Conservation (phyloP, 2,113 vertebrate genomes). For the Romanogobio albipinnatus region DNA sequence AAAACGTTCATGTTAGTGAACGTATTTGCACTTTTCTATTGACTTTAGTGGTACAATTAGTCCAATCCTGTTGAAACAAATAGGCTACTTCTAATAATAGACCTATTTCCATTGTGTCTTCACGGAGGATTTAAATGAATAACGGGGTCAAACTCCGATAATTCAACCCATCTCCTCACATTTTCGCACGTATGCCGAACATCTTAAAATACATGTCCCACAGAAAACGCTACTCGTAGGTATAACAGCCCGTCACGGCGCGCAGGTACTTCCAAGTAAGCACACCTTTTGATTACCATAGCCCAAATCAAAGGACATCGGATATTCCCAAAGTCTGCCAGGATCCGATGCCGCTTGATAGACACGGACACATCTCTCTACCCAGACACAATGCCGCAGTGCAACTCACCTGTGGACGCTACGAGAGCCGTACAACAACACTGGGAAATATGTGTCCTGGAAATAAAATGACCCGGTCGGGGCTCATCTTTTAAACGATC, state of each 20-base stretch:
- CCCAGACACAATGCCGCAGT: not conserved
- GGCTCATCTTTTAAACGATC: slow-evolving; percentile 70
- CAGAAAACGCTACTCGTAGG: not conserved
- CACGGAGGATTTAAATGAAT: not conserved
- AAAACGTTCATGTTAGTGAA: no score
- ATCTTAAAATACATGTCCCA: not conserved
- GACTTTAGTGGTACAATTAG: not conserved
- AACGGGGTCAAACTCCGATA: not conserved
- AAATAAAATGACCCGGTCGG: slow-evolving; percentile 19
- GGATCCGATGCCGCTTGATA: not conserved
- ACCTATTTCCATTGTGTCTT: not conserved
- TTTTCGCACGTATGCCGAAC: not conserved
- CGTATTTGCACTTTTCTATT: not conserved
- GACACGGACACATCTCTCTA: not conserved
- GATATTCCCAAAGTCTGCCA: not conserved
- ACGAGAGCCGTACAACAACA: not conserved
- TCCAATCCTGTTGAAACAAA: not conserved
- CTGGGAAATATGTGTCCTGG: slow-evolving; percentile 4
- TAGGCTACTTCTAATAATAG: not conserved
- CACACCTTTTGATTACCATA: not conserved
- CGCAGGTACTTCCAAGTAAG: not conserved
- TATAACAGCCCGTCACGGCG: slow-evolving; percentile 9
- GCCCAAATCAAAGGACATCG: not conserved
- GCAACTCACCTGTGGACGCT: slow-evolving; percentile 44
- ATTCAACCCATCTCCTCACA: not conserved